Evolutionary conservation across 1,140 invertebrate genomes (phyloP).

Genomic region (Dufourea novaeangliae): DNA sequence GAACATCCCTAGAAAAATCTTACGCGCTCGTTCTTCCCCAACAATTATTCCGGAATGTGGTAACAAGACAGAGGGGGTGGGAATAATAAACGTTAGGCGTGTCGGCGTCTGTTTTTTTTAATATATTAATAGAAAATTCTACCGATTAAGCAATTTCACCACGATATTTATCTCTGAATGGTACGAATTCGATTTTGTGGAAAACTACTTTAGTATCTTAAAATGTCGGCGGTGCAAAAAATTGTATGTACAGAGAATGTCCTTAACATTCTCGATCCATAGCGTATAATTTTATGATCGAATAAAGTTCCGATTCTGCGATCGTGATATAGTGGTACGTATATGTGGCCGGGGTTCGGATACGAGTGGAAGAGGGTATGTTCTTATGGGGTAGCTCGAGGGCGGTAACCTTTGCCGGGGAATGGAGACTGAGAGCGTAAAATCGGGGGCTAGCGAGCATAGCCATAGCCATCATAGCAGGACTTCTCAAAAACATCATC

Average conservation of each 20-base stretch:
- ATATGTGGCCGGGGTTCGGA: conserved; percentile 50
- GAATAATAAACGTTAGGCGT: conserved; percentile 74
- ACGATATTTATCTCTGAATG: background rate
- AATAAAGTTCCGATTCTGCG: conserved; percentile 9
- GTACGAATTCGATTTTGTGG: background rate
- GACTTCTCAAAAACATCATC: conserved; percentile 75
- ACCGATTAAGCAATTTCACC: background rate
- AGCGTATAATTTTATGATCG: conserved; percentile 4
- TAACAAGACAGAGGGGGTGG: conserved; percentile 61
- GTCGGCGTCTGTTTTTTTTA: conserved; percentile 73
- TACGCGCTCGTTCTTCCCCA: conserved; percentile 45
- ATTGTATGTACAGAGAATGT: conserved; percentile 34
- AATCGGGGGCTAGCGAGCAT: conserved; percentile 80
- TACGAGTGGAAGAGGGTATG: conserved; percentile 63
- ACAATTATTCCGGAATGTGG: conserved; percentile 65
- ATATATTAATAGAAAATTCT: background rate
- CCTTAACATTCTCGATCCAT: conserved; percentile 16
- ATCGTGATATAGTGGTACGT: conserved; percentile 27
- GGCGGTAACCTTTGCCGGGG: conserved; percentile 75
- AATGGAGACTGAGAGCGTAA: conserved; percentile 82
- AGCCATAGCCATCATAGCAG: conserved; percentile 78
- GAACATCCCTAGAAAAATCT: conserved; percentile 49
- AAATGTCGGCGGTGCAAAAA: conserved; percentile 3
- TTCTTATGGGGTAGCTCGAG: conserved; percentile 69
- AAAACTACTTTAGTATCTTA: background rate